phyloP scores from a whole-genome alignment of 1,140 invertebrate species.

The Atta cephalotes region DNA sequence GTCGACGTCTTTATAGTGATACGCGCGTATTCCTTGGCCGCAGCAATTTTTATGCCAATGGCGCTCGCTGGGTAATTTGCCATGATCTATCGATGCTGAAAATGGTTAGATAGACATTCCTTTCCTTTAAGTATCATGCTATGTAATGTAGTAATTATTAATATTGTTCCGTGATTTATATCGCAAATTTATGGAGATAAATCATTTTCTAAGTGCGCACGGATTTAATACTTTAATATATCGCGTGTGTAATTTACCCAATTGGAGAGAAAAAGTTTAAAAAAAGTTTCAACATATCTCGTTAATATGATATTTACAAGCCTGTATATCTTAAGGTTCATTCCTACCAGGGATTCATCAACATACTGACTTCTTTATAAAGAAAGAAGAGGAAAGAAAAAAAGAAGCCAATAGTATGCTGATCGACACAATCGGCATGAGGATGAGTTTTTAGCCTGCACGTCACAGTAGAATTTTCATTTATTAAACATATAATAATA shows the following conservation, averaged over 20 bases:
- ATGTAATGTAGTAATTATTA: constrained; percentile 31
- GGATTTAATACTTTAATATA: background rate
- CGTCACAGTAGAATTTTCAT: background rate
- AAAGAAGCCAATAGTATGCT: too few relatives aligned
- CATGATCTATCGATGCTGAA: constrained; percentile 35
- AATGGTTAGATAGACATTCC: background rate
- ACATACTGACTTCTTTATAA: too few relatives aligned
- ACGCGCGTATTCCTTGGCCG: constrained; percentile 30
- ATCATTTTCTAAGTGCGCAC: background rate
- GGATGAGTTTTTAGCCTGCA: background rate
- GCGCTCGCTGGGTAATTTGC: constrained; percentile 36
- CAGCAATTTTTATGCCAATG: constrained; percentile 15
- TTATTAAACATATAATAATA: background rate
- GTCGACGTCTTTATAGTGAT: constrained; percentile 45
- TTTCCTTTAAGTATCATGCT: background rate
- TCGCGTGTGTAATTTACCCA: background rate
- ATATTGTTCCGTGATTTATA: constrained; percentile 35
- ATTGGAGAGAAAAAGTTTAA: background rate
- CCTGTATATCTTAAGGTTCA: too few relatives aligned
- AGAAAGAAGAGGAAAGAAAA: too few relatives aligned
- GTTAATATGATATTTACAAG: too few relatives aligned
- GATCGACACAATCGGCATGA: too few relatives aligned
- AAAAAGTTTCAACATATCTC: background rate
- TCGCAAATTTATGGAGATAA: background rate
- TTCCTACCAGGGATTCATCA: too few relatives aligned